Evolutionary conservation across 2,888 invertebrate genomes (phyloP).

Genomic region (Troides aeacus): DNA sequence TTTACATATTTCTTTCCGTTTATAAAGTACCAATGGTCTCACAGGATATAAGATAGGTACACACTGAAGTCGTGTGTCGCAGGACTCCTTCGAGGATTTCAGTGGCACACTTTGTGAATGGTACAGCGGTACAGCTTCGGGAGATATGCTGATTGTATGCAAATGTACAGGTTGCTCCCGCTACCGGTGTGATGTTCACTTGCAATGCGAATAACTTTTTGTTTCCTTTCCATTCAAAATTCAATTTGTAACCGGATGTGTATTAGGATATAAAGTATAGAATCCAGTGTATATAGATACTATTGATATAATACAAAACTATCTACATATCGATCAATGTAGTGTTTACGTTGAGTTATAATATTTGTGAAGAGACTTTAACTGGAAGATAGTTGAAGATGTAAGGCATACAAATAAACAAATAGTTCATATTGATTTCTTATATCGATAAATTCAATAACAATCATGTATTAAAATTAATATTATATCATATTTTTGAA

Average conservation of each 20-base stretch:
- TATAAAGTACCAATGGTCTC: neutral
- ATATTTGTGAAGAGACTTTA: too few relatives aligned
- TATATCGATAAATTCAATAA: too few relatives aligned
- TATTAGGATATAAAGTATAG: neutral
- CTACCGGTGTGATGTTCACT: neutral
- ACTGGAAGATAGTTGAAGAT: too few relatives aligned
- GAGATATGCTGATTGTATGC: constrained; percentile 28
- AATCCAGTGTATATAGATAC: too few relatives aligned
- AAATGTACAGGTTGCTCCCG: constrained; percentile 18
- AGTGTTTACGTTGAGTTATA: too few relatives aligned
- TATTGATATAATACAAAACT: too few relatives aligned
- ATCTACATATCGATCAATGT: too few relatives aligned
- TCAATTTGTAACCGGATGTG: neutral
- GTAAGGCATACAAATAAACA: too few relatives aligned
- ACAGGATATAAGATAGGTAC: neutral
- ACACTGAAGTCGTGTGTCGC: neutral
- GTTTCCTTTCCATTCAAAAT: neutral
- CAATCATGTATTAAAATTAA: too few relatives aligned
- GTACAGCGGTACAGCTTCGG: constrained; percentile 3
- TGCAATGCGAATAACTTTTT: neutral
- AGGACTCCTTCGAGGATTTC: constrained; percentile 18
- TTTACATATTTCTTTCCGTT: neutral
- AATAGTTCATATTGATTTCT: too few relatives aligned
- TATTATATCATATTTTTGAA: too few relatives aligned
- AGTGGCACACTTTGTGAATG: constrained; percentile 18